phyloP scores from a whole-genome alignment of 37 sponge, comb jelly and placozoan species.

The Hormiphora californensis region DNA sequence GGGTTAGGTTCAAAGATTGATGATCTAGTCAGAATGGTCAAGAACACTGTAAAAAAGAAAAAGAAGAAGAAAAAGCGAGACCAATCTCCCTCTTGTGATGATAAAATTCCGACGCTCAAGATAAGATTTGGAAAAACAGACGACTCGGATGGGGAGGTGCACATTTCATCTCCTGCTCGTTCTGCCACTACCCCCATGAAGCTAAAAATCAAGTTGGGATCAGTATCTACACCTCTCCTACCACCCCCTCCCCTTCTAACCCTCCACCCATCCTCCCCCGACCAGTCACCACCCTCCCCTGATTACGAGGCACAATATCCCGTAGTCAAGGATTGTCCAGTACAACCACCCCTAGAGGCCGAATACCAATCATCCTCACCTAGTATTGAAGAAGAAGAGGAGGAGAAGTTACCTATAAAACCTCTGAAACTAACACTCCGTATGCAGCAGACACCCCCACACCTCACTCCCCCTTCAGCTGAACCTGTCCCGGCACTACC shows the following conservation, averaged over 20 bases:
- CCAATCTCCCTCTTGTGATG: background rate
- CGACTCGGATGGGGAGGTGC: background rate
- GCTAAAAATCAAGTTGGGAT: slow-evolving; percentile 25
- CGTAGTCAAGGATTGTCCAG: background rate
- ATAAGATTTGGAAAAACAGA: slow-evolving; percentile 6
- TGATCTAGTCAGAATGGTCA: slow-evolving; percentile 39
- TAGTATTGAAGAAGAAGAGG: background rate
- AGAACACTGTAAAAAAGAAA: slow-evolving; percentile 46
- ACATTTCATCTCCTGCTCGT: too few species aligned
- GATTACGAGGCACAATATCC: slow-evolving; percentile 37
- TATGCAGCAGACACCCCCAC: too few species aligned
- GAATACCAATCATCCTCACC: too few species aligned
- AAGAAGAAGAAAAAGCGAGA: slow-evolving; percentile 25
- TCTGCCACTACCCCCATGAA: slow-evolving; percentile 18
- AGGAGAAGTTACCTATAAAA: slow-evolving; percentile 38
- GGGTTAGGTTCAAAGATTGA: slow-evolving; percentile 34
- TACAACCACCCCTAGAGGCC: too few species aligned
- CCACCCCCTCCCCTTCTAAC: slow-evolving; percentile 44
- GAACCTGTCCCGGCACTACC: background rate
- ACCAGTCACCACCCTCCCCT: background rate
- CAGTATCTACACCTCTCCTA: slow-evolving; percentile 3
- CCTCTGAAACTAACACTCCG: background rate
- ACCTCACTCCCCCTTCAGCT: too few species aligned
- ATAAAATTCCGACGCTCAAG: slow-evolving; percentile 23
- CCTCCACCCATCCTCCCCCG: background rate